Evolutionary conservation across 2,113 vertebrate genomes (phyloP), one percentile per base, ranked within the genome.

Genomic region (Bubalus kerabau): DNA sequence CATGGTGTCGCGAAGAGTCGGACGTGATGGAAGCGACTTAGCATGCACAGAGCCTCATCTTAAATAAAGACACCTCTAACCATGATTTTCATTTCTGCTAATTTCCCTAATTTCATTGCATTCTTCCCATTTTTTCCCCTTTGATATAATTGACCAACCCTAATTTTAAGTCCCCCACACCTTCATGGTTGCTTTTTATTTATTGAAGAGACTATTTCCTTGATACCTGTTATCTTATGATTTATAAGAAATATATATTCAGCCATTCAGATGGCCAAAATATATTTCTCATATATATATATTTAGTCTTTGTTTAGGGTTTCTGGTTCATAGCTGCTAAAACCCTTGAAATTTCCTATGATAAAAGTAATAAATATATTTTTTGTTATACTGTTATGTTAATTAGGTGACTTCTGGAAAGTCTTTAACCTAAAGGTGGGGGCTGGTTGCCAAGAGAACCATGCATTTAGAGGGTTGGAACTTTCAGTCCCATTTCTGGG

Each of bases 101-200:
- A 67, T 50, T 87, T 94, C 59, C 52, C 50, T 82, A 81, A 87
- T 86, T 92, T 87, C 19, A 32, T n/a, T 60, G 16, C 57, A 83
- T 60, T n/a, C 36, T 83, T 60, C 48, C 52, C 19, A 36, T 82
- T 86, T 74, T 57, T 52, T 26, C 59, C 74, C 46, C 30, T 80
- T 94, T 89, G n/a, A 19, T 88, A 43, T 74, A 84, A 95, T 54
- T 81, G 17, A 59, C 48, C n/a, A 85, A 85, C 8, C 21, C 62
- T 80, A 46, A 93, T 28, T 82, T 80, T 36, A 74, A 90, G 43
- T 76, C 5, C 21, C 28, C 26, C 30, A 74, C 50, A 67, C 23
- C 21, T 93, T 92, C 43, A 80, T 40, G 43, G 46, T 87, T 81
- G 78, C 15, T 54, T 78, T 91, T 59, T 92, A 57, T 90, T 94